Percentiles rank a stretch among this genome's conserved stretches.
Conservation (phyloP, 2,113 vertebrate species). For the Brachyistius frenatus region DNA sequence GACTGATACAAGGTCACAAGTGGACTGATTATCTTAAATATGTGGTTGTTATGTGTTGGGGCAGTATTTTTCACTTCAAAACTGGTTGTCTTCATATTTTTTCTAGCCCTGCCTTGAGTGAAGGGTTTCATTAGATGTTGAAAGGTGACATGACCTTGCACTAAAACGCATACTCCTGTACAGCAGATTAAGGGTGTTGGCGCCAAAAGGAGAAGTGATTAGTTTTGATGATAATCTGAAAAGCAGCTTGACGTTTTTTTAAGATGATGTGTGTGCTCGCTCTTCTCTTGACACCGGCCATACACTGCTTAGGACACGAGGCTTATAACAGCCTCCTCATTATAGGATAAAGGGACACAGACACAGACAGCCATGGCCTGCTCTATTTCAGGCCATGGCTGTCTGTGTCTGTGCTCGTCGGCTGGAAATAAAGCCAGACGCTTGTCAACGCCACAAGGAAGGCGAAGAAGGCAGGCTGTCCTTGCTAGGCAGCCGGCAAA, state of each 20-base stretch:
- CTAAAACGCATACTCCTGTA: conserved; percentile 32
- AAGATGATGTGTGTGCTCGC: conserved; percentile 57
- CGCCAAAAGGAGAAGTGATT: conserved; percentile 59
- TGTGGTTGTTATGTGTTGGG: conserved; percentile 17
- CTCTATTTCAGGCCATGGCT: conserved; percentile 77
- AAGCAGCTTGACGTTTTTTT: conserved; percentile 77
- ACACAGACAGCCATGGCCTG: conserved; percentile 25
- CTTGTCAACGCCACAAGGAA: conserved; percentile 64
- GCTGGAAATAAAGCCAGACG: conserved; percentile 79
- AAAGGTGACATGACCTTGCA: conserved; percentile 44
- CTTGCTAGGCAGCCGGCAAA: conserved; percentile 55
- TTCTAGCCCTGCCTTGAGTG: not conserved
- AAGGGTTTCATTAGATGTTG: conserved; percentile 7
- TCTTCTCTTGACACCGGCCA: conserved; percentile 48
- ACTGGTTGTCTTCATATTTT: conserved; percentile 7
- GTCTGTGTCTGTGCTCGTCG: conserved; percentile 72
- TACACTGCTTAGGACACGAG: conserved; percentile 72
- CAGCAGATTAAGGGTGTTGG: conserved; percentile 51
- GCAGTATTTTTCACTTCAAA: conserved; percentile 8
- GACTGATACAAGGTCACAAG: conserved; percentile 44
- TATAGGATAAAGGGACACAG: conserved; percentile 74
- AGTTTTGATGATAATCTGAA: conserved; percentile 74
- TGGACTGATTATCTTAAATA: conserved; percentile 45
- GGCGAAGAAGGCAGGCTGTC: conserved; percentile 54
- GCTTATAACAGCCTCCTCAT: conserved; percentile 79